Evolutionary conservation across 30 jellyfish, hydroid and myxozoan species (phyloP).

Genomic region (Turritopsis dohrnii): DNA sequence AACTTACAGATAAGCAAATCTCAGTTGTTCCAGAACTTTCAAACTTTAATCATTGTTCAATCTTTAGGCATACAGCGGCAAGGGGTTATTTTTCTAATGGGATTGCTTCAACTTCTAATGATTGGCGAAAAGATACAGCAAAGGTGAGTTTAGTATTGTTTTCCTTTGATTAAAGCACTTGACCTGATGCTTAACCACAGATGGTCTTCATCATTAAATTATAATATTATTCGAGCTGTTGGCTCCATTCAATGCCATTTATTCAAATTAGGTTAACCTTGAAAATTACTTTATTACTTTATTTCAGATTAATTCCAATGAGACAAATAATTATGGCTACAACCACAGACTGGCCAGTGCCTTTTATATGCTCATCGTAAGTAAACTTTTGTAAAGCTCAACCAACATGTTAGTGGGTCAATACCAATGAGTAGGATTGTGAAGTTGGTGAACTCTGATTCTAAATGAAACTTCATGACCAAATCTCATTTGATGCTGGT

Average conservation of each 20-base stretch:
- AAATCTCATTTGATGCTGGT: too few species aligned
- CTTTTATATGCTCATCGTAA: conserved; percentile 12
- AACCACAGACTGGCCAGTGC: conserved; percentile 20
- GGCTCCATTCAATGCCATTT: neutral
- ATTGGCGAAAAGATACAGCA: conserved; percentile 8
- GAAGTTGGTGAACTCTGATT: too few species aligned
- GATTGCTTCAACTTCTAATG: neutral
- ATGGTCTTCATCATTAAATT: too few species aligned
- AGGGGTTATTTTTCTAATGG: neutral
- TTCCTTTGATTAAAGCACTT: too few species aligned
- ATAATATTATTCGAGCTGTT: too few species aligned
- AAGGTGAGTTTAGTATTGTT: neutral
- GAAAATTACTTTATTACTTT: neutral
- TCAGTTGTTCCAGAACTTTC: too few species aligned
- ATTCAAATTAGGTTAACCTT: neutral
- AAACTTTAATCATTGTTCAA: neutral
- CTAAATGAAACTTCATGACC: too few species aligned
- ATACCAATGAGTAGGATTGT: too few species aligned
- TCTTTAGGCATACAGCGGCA: neutral
- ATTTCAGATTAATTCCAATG: conserved; percentile 4
- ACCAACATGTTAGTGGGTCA: too few species aligned
- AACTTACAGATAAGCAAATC: too few species aligned
- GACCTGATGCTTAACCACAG: too few species aligned
- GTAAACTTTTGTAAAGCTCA: neutral
- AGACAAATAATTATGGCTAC: conserved; percentile 25